Evolutionary conservation across 2,888 invertebrate genomes (phyloP), one percentile per base, ranked within the genome.

Genomic region (Epinotia demarniana): DNA sequence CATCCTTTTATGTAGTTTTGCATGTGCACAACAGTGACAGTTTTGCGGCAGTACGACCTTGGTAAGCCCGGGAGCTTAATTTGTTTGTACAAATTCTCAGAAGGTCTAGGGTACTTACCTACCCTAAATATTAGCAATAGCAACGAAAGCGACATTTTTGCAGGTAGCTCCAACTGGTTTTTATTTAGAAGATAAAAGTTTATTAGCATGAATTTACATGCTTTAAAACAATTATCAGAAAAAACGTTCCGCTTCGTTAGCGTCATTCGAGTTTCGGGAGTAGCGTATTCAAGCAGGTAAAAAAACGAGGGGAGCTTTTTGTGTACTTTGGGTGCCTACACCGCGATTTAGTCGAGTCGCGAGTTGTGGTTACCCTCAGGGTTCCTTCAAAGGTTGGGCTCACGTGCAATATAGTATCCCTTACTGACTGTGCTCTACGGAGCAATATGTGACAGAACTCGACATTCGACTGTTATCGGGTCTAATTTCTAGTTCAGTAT

Each of bases 291-390:
- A 74, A 81, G 85, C 91, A 92, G 90, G 92, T 92, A 2, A 91
- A 92, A 92, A 92, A 92, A 84, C 66, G 43, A 68, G 62, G 82
- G 87, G 88, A 87, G 87, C 6, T 89, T 90, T 91, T 89, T 90
- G 78, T 55, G 77, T 77, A 78, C 78, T 72, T 77, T 78, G 76
- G 76, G 70, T 53, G 81, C 63, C 78, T 81, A 80, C 87, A 87
- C 87, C 88, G 84, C 86, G 84, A 86, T 87, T 87, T 84, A 53
- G n/a, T n/a, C 6, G 61, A 39, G 16, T n/a, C 43, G 57, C 53
- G 57, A 57, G 43, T 53, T 63, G 62, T 33, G 49, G 46, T 49
- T 49, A 49, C 13, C 5, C n/a, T 55, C 43, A 55, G 72, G 72
- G 57, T 72, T 64, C 72, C 72, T 57, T 53, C 57, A n/a, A 57